phyloP scores from a whole-genome alignment of 2,888 invertebrate species.

The Aquatica leii region DNA sequence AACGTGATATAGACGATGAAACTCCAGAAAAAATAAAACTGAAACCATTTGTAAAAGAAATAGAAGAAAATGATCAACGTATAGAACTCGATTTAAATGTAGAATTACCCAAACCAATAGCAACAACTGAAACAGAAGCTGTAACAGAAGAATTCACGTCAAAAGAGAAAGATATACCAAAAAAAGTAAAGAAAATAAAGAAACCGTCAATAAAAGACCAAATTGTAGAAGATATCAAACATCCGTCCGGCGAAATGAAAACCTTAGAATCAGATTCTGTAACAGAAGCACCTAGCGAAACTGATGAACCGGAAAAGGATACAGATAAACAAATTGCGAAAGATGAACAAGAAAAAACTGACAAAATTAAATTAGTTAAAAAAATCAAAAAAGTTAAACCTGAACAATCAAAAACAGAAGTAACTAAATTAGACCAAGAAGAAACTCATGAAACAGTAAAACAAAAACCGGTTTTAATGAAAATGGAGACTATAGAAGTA shows the following conservation, averaged over 20 bases:
- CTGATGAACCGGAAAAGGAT: too few species aligned
- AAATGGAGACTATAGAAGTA: conserved; percentile 43
- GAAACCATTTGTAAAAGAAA: conserved; percentile 16
- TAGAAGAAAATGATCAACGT: conserved; percentile 44
- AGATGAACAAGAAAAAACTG: conserved; percentile 41
- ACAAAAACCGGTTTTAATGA: conserved; percentile 48
- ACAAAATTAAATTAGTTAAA: conserved; percentile 5
- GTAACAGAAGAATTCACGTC: conserved; percentile 37
- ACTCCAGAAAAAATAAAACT: conserved; percentile 28
- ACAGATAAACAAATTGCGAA: too few species aligned
- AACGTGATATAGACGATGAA: conserved; percentile 38
- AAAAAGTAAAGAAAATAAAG: conserved; percentile 38
- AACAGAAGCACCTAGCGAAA: too few species aligned
- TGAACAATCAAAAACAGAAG: conserved; percentile 14
- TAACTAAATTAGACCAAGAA: conserved; percentile 19
- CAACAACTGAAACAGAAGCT: conserved; percentile 40
- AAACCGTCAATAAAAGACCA: conserved; percentile 17
- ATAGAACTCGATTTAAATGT: conserved; percentile 44
- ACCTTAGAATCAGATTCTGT: conserved; percentile 20
- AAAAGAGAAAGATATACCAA: conserved; percentile 3
- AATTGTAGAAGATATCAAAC: conserved; percentile 47
- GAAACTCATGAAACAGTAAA: conserved; percentile 46
- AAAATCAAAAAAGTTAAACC: conserved; percentile 32
- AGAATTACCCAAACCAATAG: conserved; percentile 40
- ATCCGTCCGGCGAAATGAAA: conserved; percentile 40